Percentiles rank a stretch among this genome's conserved stretches.
Evolutionary conservation across 2,113 vertebrate genomes (phyloP).

Genomic region (Brienomyrus brachyistius): DNA sequence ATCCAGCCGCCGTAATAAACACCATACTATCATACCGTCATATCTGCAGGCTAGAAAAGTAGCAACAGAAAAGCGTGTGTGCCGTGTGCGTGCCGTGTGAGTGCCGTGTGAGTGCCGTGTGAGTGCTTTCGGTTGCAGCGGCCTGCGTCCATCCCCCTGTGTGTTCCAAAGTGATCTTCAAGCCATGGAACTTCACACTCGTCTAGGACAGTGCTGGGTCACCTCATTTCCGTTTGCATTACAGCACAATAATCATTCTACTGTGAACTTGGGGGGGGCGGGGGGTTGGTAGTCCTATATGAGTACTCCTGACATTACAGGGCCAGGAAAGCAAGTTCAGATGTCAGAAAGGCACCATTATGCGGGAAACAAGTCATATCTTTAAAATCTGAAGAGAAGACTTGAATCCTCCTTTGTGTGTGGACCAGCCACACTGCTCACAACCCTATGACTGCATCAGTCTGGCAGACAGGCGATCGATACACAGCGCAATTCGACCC

Average conservation of each 20-base stretch:
- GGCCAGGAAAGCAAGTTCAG: background rate
- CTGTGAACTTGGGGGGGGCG: background rate
- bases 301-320: background rate
- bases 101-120: background rate
- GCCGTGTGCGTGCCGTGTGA: background rate
- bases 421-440: background rate
- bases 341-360: background rate
- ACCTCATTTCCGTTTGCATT: background rate
- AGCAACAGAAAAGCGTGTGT: background rate
- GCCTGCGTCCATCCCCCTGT: background rate
- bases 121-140: background rate
- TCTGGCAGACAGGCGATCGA: background rate
- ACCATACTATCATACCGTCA: background rate
- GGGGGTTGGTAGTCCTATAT: background rate
- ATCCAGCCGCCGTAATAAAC: background rate
- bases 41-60: background rate
- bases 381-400: background rate
- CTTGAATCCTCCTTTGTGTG: too few relatives aligned
- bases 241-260: background rate
- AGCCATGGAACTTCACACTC: background rate
- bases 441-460: background rate
- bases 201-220: background rate
- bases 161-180: background rate
- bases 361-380: background rate
- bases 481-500: background rate